A percentile compares a stretch with the other conserved stretches of the same genome.
phyloP scores from a whole-genome alignment of 2,888 invertebrate genomes.

The Ryuthela nishihirai region DNA sequence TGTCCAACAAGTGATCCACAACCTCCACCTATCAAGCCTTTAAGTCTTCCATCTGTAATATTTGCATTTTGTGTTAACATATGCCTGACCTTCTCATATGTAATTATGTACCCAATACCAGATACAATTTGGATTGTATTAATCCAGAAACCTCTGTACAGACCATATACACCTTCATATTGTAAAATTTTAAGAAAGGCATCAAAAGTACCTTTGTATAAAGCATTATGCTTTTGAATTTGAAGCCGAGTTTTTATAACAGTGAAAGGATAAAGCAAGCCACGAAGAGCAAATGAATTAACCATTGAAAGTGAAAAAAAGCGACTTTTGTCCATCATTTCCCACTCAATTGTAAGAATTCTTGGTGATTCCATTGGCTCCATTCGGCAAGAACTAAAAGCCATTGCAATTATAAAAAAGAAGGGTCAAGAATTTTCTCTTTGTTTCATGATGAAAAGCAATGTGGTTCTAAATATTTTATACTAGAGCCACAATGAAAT shows the following conservation, averaged over 20 bases:
- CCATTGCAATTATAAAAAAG: no score
- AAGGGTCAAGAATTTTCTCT: no score
- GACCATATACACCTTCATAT: slow-evolving; percentile 76
- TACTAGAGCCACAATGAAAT: no score
- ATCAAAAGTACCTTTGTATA: slow-evolving; percentile 68
- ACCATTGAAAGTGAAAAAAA: slow-evolving; percentile 89
- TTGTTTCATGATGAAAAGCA: no score
- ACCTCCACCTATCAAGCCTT: slow-evolving; percentile 83
- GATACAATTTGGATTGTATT: slow-evolving; percentile 69
- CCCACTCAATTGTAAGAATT: slow-evolving; percentile 83
- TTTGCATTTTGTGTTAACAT: slow-evolving; percentile 62
- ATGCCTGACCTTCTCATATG: slow-evolving; percentile 87
- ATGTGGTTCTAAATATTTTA: no score
- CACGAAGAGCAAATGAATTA: slow-evolving; percentile 74
- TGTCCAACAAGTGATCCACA: slow-evolving; percentile 90
- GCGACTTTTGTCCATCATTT: slow-evolving; percentile 92
- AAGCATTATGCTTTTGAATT: slow-evolving; percentile 73
- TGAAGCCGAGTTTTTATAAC: slow-evolving; percentile 93
- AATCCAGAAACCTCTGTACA: slow-evolving; percentile 94
- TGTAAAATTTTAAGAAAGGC: slow-evolving; percentile 82
- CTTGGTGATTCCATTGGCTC: slow-evolving; percentile 41
- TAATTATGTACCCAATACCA: slow-evolving; percentile 67
- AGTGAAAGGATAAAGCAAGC: slow-evolving; percentile 82
- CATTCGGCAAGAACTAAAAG: slow-evolving; percentile 38
- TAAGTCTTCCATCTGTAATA: slow-evolving; percentile 56